Base-by-base conservation (phyloP, 2,888 invertebrate species). In the Hypomecis atomaria region DNA sequence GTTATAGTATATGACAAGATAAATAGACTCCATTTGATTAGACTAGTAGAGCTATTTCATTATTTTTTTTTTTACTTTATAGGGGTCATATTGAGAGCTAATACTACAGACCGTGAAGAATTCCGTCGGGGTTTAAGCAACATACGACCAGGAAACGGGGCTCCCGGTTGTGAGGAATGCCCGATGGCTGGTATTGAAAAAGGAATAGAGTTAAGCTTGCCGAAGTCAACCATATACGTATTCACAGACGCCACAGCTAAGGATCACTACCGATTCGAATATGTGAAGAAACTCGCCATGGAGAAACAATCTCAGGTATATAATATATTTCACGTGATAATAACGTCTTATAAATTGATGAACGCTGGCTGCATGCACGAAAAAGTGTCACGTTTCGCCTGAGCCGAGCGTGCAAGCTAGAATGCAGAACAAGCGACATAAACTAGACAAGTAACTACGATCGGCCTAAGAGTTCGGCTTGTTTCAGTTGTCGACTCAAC, bases 161-260 rank as follows among this genome's bases (percentile, higher is more conserved):
- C 62, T 6, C 37, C n/a, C 0, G 76, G 78, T 34, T 82, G 82
- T 37, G 68, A 65, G 0, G 83, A 82, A 58, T 65, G 62, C n/a
- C 59, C 75, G 0, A 64, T 82, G 62, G 61, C 70, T 0, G 82
- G 82, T 0, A 67, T 80, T 10, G 59, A 72, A 13, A 36, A 64
- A 9, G 83, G 71, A 1, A 54, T 83, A 6, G 11, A 71, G 0
- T 44, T 49, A 0, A 83, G 83, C 61, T 66, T 64, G 1, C 73
- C 70, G 0, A 55, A 71, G 2, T 83, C 83, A 0, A 75, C 64
- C 9, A 37, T 83, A 0, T 83, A 72, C 43, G 75, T 82, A 0
- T 83, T 82, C 48, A 83, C 83, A 4, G 83, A 83, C 47, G 81
- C 83, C 0, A 42, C 72, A 0, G 74, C 83, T 0, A 75, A 70